Conservation (phyloP, 2,113 vertebrate genomes). For the Cyanoderma ruficeps region DNA sequence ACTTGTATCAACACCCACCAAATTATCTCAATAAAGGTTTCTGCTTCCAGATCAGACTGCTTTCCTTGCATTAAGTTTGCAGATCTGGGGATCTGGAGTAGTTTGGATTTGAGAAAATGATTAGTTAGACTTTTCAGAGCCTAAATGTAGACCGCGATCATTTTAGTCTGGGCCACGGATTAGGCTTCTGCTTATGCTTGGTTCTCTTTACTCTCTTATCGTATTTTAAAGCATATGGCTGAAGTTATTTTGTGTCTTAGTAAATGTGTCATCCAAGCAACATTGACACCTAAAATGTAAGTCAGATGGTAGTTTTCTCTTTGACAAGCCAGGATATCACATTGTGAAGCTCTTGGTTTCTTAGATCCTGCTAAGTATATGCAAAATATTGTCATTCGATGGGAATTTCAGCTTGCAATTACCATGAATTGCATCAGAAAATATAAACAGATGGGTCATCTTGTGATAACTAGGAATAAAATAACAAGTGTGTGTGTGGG, state of each 20-base stretch:
- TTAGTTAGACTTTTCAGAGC: not conserved
- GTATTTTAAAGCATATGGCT: conserved; percentile 10
- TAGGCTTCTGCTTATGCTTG: not conserved
- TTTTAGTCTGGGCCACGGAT: not conserved
- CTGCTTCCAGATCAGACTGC: not conserved
- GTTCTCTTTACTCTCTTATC: not conserved
- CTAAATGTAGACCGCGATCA: not conserved
- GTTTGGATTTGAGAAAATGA: not conserved
- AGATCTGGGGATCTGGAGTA: not conserved
- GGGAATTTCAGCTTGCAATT: not conserved
- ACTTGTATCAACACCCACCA: not conserved
- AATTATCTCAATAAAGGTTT: not conserved
- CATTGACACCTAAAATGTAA: conserved; percentile 33
- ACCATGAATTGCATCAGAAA: not conserved
- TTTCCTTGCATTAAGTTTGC: not conserved
- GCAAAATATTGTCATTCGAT: not conserved
- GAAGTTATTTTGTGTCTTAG: not conserved
- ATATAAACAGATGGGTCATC: conserved; percentile 12
- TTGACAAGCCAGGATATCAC: not conserved
- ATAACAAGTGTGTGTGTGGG: not conserved
- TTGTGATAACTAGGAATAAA: not conserved
- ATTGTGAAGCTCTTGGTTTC: not conserved
- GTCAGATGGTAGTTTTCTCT: conserved; percentile 26
- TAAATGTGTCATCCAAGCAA: conserved; percentile 13
- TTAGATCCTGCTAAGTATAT: conserved; percentile 8